Base-by-base conservation (phyloP, 2,113 vertebrate genomes). In the Dunckerocampus dactyliophorus region DNA sequence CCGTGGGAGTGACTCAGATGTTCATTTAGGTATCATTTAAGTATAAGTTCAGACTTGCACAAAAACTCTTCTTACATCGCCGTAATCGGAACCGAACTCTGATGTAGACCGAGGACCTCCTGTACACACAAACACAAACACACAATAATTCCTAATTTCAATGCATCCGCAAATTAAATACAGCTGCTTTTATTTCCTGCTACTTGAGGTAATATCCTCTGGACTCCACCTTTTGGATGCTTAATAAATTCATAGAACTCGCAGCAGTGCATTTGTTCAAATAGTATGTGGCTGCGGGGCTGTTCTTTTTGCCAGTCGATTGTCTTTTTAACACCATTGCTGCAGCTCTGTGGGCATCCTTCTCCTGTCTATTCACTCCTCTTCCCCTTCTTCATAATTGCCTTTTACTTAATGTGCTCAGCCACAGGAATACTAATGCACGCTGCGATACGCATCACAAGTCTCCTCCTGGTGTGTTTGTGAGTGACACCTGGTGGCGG, bases 361-460 rank as follows among this genome's bases (percentile, higher is more conserved):
- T 74, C 68, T 81, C 81, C 81, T 59, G 61, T 80, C 66, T 62
- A 42, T 34, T 74, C 72, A 64, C 62, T 74, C 81, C 70, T 83
- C 82, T 71, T 82, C 85, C 79, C 74, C 76, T 72, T 85, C 82
- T 82, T 83, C 86, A 88, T 88, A 89, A 90, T 89, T 88, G 88
- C 86, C 87, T 89, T 91, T 89, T 87, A 90, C 87, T 88, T 89
- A 87, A 90, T 90, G 83, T 81, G 77, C 70, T 77, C 76, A 76
- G 79, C 83, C 67, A 59, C 71, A 62, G 77, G 88, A 89, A 90
- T 89, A 87, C 84, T 87, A 88, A 87, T 85, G 75, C 69, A 52
- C 51, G 68, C 62, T 65, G 61, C 73, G 81, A 82, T 84, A 77
- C 73, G 78, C 65, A 76, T 85, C 74, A 61, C 71, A 62, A 59